Percentiles rank a stretch among this genome's conserved stretches.
Evolutionary conservation across 2,113 vertebrate genomes (phyloP).

Genomic region (Chloroceryle aenea): DNA sequence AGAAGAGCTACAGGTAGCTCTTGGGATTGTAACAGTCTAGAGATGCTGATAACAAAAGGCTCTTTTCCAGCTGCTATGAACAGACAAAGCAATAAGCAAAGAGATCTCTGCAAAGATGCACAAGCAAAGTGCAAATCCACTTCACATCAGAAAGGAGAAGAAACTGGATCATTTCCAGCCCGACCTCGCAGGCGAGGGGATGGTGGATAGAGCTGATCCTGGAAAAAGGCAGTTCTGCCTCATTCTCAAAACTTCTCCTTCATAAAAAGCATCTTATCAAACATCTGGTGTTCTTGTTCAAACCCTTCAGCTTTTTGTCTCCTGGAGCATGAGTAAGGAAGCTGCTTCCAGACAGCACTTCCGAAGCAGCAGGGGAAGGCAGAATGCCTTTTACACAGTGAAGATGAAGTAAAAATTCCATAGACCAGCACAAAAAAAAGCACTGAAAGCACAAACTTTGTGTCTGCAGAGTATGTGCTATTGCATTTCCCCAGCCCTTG

Average conservation of each 20-base stretch:
- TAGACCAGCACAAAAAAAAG: not conserved
- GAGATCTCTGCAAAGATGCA: not conserved
- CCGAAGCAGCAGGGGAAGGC: not conserved
- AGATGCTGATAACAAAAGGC: not conserved
- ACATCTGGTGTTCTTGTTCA: not conserved
- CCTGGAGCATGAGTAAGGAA: not conserved
- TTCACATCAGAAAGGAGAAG: not conserved
- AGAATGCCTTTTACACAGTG: not conserved
- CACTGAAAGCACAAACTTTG: not conserved
- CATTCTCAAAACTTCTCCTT: not conserved
- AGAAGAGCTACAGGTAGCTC: not conserved
- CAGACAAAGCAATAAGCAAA: not conserved
- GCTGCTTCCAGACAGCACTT: not conserved
- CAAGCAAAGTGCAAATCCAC: not conserved
- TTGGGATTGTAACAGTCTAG: not conserved
- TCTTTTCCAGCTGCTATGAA: not conserved
- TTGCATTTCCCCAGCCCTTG: not conserved
- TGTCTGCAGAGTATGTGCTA: not conserved
- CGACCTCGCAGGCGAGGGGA: not conserved
- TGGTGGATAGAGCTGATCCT: accelerated
- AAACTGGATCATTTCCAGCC: not conserved
- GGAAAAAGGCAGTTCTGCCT: not conserved
- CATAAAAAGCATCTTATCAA: not conserved
- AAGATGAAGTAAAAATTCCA: not conserved
- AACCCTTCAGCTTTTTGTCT: not conserved